Evolutionary conservation across 2,888 invertebrate genomes (phyloP).

Genomic region (Sialis lutaria): DNA sequence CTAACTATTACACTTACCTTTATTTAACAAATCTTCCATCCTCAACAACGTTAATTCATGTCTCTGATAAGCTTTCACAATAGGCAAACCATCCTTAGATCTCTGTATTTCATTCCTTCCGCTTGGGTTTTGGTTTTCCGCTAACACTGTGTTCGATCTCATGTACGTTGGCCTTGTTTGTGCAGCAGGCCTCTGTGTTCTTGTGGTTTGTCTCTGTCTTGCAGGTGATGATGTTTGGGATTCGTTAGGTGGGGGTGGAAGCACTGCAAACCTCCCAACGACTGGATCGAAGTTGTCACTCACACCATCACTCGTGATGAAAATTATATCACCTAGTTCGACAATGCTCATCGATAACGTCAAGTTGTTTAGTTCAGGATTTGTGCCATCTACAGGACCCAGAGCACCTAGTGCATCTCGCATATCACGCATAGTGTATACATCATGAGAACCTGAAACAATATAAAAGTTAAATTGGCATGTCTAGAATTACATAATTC

Average conservation of each 20-base stretch:
- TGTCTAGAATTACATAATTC: background rate
- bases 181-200: background rate
- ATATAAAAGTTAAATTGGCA: conserved; percentile 4
- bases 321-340: conserved; percentile 65
- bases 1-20: conserved; percentile 23
- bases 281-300: conserved; percentile 87
- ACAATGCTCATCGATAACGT: conserved; percentile 69
- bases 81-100: conserved; percentile 37
- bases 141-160: conserved; percentile 25
- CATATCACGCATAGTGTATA: conserved; percentile 69
- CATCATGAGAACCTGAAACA: conserved; percentile 57
- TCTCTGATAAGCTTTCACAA: conserved; percentile 55
- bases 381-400: conserved; percentile 70
- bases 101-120: conserved; percentile 19
- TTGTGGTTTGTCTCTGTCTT: conserved; percentile 19
- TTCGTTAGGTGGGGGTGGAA: conserved; percentile 21
- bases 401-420: conserved; percentile 75
- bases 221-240: conserved; percentile 13
- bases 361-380: conserved; percentile 73
- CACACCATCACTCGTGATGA: conserved; percentile 77
- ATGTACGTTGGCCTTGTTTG: conserved; percentile 14
- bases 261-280: conserved; percentile 67
- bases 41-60: conserved; percentile 57
- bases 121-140: conserved; percentile 11
- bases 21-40: conserved; percentile 54